Conservation (phyloP, 2,113 vertebrate species). For the Oreotragus oreotragus region DNA sequence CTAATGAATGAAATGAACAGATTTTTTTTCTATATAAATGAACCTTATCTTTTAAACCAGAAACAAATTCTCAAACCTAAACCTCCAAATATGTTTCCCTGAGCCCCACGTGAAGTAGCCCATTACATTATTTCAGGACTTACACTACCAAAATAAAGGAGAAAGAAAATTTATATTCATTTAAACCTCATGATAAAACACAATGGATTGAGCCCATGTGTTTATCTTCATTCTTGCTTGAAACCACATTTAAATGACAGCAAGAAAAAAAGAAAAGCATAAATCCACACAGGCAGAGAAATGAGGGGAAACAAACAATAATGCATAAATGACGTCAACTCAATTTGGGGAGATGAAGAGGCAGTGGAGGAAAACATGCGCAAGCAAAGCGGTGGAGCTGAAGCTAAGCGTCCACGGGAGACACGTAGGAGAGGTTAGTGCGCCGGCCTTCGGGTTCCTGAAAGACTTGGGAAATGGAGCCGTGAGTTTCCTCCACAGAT, state of each 20-base stretch:
- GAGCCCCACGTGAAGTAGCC: constrained; percentile 63
- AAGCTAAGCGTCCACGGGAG: background rate
- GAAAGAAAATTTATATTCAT: constrained; percentile 66
- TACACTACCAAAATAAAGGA: constrained; percentile 66
- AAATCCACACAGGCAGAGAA: background rate
- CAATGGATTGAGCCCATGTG: background rate
- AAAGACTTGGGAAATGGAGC: background rate
- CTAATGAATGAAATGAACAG: constrained; percentile 73
- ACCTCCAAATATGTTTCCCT: constrained; percentile 76
- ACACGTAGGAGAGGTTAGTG: background rate
- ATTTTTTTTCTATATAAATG: constrained; percentile 71
- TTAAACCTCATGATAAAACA: constrained; percentile 67
- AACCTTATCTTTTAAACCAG: constrained; percentile 82
- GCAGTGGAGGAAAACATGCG: background rate
- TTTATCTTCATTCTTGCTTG: constrained; percentile 35
- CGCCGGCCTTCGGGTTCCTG: background rate
- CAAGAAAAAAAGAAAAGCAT: background rate
- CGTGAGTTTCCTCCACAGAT: background rate
- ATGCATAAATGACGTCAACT: background rate
- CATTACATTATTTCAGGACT: constrained; percentile 73
- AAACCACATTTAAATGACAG: constrained; percentile 16
- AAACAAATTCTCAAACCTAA: constrained; percentile 77
- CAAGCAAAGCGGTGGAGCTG: background rate
- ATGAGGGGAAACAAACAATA: background rate
- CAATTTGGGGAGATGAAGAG: background rate